Evolutionary conservation across 1,140 invertebrate genomes (phyloP).

Genomic region (Triops cancriformis): DNA sequence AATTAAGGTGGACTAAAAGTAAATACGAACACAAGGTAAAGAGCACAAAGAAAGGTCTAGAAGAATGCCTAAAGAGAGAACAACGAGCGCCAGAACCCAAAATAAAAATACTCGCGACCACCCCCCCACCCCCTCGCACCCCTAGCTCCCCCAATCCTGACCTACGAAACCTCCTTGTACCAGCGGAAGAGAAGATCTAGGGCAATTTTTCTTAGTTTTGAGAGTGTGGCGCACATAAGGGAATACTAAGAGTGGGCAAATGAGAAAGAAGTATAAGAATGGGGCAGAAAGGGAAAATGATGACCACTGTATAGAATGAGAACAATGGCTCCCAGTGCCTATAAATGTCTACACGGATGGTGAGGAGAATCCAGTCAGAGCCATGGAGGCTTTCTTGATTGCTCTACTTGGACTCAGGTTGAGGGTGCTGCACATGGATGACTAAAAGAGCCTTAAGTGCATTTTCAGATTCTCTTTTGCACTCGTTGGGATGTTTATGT

Average conservation of each 20-base stretch:
- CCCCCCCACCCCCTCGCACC: too few relatives aligned
- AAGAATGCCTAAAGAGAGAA: background rate
- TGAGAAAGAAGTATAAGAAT: background rate
- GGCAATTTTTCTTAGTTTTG: background rate
- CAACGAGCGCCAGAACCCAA: background rate
- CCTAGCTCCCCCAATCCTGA: too few relatives aligned
- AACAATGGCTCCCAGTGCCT: background rate
- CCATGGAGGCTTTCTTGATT: background rate
- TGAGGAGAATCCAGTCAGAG: background rate
- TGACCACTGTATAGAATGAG: background rate
- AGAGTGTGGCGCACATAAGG: too few relatives aligned
- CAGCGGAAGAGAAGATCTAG: background rate
- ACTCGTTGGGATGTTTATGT: background rate
- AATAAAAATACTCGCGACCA: background rate
- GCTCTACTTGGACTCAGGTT: background rate
- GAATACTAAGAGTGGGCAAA: background rate
- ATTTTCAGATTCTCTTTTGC: background rate
- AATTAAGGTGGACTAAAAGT: conserved; percentile 2
- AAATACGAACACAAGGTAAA: background rate
- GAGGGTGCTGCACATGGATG: background rate
- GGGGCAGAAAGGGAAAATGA: background rate
- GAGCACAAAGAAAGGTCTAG: background rate
- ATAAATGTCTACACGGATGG: background rate
- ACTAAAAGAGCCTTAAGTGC: background rate
- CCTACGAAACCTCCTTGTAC: too few relatives aligned